A percentile compares a stretch with the other conserved stretches of the same genome.
Conservation (phyloP, 2,113 vertebrate species). For the Poeciliopsis prolifica region DNA sequence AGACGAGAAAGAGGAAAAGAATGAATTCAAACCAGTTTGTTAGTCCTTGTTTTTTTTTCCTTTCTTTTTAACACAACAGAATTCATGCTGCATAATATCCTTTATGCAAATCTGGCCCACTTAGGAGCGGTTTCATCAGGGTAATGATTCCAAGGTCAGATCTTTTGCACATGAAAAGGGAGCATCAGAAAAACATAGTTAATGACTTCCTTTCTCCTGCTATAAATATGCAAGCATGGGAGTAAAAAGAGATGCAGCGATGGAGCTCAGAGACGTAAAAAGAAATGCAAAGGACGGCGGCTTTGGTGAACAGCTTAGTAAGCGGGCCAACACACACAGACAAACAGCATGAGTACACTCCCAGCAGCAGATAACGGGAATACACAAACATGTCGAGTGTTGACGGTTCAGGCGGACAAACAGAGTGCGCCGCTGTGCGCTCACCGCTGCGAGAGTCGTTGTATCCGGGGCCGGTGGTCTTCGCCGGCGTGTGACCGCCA, state of each 20-base stretch:
- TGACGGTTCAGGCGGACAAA: slow-evolving; percentile 60
- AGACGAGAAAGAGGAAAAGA: slow-evolving; percentile 31
- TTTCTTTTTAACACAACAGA: slow-evolving; percentile 32
- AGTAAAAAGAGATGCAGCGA: slow-evolving; percentile 28
- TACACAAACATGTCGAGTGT: slow-evolving; percentile 58
- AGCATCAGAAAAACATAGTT: slow-evolving; percentile 50
- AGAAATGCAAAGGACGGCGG: not conserved
- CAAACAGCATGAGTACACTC: slow-evolving; percentile 54
- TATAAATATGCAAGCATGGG: slow-evolving; percentile 46
- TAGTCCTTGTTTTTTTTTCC: slow-evolving; percentile 29
- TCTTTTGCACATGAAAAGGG: slow-evolving; percentile 69
- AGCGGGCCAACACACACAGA: slow-evolving; percentile 2
- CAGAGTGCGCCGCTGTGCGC: slow-evolving; percentile 7
- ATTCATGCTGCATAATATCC: slow-evolving; percentile 43
- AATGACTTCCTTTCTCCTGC: slow-evolving; percentile 59
- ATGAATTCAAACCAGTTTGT: slow-evolving; percentile 73
- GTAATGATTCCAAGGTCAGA: slow-evolving; percentile 80
- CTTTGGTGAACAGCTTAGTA: not conserved
- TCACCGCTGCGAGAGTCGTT: slow-evolving; percentile 46
- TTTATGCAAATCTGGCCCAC: slow-evolving; percentile 76
- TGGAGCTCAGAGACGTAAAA: not conserved
- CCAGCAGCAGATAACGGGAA: slow-evolving; percentile 42
- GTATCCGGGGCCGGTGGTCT: not conserved
- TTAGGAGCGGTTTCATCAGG: slow-evolving; percentile 75
- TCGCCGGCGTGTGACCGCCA: not conserved